These are phyloP conservation scores for Spongilla lacustris DNA, from an alignment of 37 sponge, comb jelly and placozoan genomes.

Conservation along the genomic window DNA sequence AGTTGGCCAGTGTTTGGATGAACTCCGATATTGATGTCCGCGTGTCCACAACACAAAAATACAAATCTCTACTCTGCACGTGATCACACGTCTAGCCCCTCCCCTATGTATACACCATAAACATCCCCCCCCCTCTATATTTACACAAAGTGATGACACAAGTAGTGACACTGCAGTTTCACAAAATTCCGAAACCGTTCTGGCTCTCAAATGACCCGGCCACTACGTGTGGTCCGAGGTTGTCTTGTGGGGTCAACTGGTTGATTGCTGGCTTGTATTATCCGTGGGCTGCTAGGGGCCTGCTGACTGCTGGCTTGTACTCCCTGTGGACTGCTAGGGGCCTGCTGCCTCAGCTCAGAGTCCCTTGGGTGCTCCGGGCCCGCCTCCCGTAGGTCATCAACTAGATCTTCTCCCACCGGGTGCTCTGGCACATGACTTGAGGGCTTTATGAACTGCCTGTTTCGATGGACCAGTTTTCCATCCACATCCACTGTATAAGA, in stretches of 20 bases:
- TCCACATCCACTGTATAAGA: neutral
- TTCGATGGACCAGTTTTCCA: neutral
- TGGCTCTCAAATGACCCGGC: neutral
- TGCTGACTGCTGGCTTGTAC: neutral
- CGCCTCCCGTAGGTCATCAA: neutral
- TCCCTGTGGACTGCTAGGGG: neutral
- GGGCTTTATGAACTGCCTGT: neutral
- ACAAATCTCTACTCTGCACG: neutral
- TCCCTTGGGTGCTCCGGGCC: neutral
- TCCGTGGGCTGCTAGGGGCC: neutral
- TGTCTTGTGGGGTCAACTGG: neutral
- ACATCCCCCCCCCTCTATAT: neutral
- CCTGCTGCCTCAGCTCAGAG: neutral
- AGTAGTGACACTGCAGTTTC: neutral
- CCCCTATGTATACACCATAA: neutral
- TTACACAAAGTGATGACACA: neutral
- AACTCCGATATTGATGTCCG: neutral
- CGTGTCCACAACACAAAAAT: neutral
- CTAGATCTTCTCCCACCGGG: neutral
- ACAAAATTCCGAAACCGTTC: neutral
- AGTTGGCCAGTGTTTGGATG: neutral
- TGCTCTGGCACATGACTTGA: neutral
- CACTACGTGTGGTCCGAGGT: neutral
- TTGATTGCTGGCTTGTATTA: neutral
- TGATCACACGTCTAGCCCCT: neutral